Evolutionary conservation across 2,113 vertebrate species (phyloP), one percentile per base, ranked within the genome.

Genomic region (Oostethus manadensis): DNA sequence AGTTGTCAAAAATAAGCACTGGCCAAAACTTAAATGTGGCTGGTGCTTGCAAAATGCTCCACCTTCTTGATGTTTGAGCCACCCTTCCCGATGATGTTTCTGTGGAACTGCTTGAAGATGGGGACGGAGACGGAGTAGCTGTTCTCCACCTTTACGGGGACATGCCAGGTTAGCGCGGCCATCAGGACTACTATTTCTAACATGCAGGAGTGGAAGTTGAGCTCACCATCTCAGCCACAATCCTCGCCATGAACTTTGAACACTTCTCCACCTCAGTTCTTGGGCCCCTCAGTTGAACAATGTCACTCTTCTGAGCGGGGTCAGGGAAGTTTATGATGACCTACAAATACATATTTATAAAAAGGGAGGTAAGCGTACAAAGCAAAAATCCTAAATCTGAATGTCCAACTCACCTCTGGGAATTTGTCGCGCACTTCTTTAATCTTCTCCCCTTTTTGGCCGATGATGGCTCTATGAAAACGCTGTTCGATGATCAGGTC

Each of bases 281-380:
- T 18, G 97, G 97, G 13, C 97, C 97, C 71, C 96, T 82, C n/a
- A 99, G 91, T 63, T 99, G 97, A 50, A 99, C 97, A 0, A 99
- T 94, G 66, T 99, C 96, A 44, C 95, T 98, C 75, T 97, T 98
- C 43, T 96, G 93, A 11, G 93, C 87, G 45, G 97, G 95, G 82
- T 99, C 97, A 51, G 97, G 97, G 83, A 99, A 99, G 73, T 98
- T 99, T 84, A 99, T 99, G 74, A 99, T 97, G 70, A 98, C 97
- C 96, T 98, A 72, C 60, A 58, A 53, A 23, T 15, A 51, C 8
- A 35, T 33, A 10, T 6, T 29, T 10, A 2, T 33, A 35, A 35
- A 53, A 53, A 3, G 23, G 5, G 13, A 21, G 16, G 26, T 3
- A 1, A 56, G 23, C 1, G 5, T 42, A 14, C 38, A 40, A 40